Conservation (phyloP, 2,113 vertebrate genomes). For the Serilophus lunatus region DNA sequence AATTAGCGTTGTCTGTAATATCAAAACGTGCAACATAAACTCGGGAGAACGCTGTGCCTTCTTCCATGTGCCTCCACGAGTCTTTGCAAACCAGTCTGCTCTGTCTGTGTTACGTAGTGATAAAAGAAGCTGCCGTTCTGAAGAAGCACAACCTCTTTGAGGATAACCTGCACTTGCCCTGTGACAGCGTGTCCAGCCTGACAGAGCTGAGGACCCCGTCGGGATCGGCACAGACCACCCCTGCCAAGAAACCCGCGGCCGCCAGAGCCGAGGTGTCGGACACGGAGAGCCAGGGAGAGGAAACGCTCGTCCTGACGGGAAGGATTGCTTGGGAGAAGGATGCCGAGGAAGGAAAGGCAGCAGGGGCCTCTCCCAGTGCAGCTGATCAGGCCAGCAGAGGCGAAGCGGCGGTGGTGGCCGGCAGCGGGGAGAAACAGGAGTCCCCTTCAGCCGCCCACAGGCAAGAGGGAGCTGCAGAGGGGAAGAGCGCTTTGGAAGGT, state of each 20-base stretch:
- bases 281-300: neutral
- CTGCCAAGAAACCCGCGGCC: slow-evolving; percentile 38
- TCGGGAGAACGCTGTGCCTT: neutral
- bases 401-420: neutral
- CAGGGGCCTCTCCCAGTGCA: neutral
- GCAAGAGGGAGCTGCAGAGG: neutral
- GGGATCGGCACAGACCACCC: slow-evolving; percentile 78
- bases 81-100: neutral
- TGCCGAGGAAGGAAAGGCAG: neutral
- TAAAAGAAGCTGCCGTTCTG: slow-evolving; percentile 85
- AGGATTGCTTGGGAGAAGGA: slow-evolving; percentile 10
- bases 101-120: slow-evolving; percentile 74
- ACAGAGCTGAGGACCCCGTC: slow-evolving; percentile 73
- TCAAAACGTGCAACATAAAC: neutral
- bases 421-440: neutral
- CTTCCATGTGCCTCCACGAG: neutral
- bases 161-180: slow-evolving; percentile 78
- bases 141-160: slow-evolving; percentile 90
- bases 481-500: neutral
- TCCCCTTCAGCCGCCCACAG: neutral
- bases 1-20: neutral
- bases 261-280: slow-evolving; percentile 16
- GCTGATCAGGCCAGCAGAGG: neutral
- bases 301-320: slow-evolving; percentile 27
- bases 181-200: slow-evolving; percentile 82